phyloP scores from a whole-genome alignment of 2,113 vertebrate species.

The Girardinichthys multiradiatus region DNA sequence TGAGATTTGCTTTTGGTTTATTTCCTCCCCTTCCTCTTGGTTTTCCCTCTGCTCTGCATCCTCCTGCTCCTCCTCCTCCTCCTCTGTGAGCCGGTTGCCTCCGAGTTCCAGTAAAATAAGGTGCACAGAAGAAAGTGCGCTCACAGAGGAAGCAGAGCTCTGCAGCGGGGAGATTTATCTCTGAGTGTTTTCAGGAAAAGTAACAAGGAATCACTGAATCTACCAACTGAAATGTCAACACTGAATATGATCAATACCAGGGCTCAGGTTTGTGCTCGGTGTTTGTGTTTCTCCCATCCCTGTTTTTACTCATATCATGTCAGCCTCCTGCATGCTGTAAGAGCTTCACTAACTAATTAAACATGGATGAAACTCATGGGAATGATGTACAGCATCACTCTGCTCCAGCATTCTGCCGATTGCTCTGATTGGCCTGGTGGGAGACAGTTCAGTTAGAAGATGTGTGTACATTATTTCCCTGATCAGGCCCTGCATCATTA shows the following conservation, averaged over 20 bases:
- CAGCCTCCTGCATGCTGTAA: background rate
- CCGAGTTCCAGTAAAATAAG: background rate
- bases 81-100: background rate
- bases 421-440: constrained; percentile 6
- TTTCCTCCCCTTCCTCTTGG: background rate
- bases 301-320: background rate
- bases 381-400: background rate
- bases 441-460: background rate
- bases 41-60: background rate
- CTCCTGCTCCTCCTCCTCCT: constrained; percentile 1
- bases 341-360: constrained; percentile 13
- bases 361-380: background rate
- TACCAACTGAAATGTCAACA: background rate
- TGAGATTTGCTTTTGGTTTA: background rate
- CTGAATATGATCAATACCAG: background rate
- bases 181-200: constrained; percentile 1
- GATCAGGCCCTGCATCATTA: background rate
- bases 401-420: background rate
- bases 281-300: background rate
- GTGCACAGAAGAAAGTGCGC: constrained; percentile 23
- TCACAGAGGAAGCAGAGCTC: background rate
- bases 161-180: constrained; percentile 17
- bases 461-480: background rate
- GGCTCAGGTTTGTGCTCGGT: background rate
- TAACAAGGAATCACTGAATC: background rate